Percentiles rank a stretch among this genome's conserved stretches.
These are phyloP conservation scores for Altica lythri DNA, from an alignment of 2,888 invertebrate genomes.

Conservation along the genomic window DNA sequence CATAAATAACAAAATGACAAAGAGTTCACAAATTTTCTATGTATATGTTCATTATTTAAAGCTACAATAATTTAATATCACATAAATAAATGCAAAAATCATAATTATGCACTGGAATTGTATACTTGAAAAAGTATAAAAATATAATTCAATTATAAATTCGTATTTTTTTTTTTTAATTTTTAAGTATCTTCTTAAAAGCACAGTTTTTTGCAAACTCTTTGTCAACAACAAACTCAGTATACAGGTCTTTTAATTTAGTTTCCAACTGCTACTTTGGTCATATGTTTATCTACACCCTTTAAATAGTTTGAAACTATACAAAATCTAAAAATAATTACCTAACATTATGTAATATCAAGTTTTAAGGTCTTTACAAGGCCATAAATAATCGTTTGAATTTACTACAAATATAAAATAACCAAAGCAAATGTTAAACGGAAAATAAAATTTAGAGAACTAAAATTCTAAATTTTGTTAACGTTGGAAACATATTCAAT, in stretches of 20 bases:
- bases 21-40: no score
- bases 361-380: not conserved
- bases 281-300: no score
- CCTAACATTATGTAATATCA: not conserved
- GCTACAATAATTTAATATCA: no score
- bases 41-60: no score
- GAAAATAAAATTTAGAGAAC: not conserved
- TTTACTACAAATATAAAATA: not conserved
- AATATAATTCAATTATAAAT: not conserved
- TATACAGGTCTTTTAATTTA: slow-evolving; percentile 4
- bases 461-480: not conserved
- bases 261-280: slow-evolving; percentile 15
- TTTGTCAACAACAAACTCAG: slow-evolving; percentile 8
- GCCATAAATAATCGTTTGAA: no score
- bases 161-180: not conserved
- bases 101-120: not conserved
- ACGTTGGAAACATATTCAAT: slow-evolving; percentile 23
- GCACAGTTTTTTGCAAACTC: slow-evolving; percentile 4
- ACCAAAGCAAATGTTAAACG: not conserved
- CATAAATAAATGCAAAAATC: no score
- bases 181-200: not conserved
- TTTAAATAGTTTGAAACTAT: no score
- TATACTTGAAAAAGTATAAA: not conserved
- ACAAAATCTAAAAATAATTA: not conserved
- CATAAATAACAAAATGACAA: no score